Percentiles rank a stretch among this genome's conserved stretches.
phyloP scores from a whole-genome alignment of 2,888 invertebrate species.

The Metalampra italica region DNA sequence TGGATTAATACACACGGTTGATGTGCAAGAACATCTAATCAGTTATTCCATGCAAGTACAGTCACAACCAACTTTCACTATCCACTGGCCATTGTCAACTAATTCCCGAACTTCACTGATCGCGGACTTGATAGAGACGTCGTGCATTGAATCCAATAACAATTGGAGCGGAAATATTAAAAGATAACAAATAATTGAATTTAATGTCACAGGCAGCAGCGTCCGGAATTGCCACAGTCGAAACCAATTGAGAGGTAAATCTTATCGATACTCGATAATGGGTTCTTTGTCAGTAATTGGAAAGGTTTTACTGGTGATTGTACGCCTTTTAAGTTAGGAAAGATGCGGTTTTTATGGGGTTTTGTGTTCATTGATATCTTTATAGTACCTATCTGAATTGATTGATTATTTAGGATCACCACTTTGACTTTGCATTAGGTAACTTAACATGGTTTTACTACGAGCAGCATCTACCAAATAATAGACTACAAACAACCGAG shows the following conservation, averaged over 20 bases:
- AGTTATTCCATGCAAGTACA: constrained; percentile 25
- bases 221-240: neutral
- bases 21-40: constrained; percentile 11
- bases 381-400: neutral
- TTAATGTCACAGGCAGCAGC: neutral
- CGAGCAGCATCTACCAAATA: too few species aligned
- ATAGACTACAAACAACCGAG: too few species aligned
- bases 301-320: neutral
- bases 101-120: constrained; percentile 36
- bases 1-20: too few species aligned
- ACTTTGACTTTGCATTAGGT: too few species aligned
- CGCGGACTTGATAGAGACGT: constrained; percentile 30
- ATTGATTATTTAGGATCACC: neutral
- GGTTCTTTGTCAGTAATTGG: neutral
- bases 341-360: neutral
- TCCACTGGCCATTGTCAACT: constrained; percentile 44
- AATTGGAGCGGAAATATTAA: constrained; percentile 38
- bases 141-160: constrained; percentile 44
- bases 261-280: neutral
- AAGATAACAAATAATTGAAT: neutral
- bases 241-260: neutral
- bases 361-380: neutral
- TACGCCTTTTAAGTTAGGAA: neutral
- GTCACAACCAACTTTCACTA: constrained; percentile 47
- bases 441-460: too few species aligned